Percentiles rank a stretch among this genome's conserved stretches.
Evolutionary conservation across 1,140 invertebrate genomes (phyloP).

Genomic region (Zaprionus vittiger): DNA sequence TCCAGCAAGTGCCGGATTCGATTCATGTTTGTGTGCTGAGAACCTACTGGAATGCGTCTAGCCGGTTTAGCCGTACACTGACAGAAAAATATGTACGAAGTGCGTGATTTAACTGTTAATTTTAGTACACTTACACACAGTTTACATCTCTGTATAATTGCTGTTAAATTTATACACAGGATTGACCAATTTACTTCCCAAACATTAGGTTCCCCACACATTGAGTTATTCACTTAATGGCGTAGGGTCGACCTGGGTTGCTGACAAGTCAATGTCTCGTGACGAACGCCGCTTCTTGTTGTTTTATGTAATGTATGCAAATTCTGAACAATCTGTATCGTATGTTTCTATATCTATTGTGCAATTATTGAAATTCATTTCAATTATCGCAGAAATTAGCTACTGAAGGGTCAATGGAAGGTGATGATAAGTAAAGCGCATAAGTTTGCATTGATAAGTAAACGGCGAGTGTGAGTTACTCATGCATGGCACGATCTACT

Average conservation of each 20-base stretch:
- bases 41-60: neutral
- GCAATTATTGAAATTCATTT: neutral
- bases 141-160: neutral
- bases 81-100: neutral
- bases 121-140: neutral
- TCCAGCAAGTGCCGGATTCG: neutral
- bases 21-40: neutral
- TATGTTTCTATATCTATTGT: neutral
- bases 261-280: neutral
- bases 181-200: neutral
- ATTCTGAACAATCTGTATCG: neutral
- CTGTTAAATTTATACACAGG: neutral
- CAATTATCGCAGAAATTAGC: neutral
- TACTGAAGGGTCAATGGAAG: neutral
- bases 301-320: neutral
- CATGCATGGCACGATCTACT: neutral
- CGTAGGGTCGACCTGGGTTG: neutral
- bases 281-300: neutral
- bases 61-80: neutral
- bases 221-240: neutral
- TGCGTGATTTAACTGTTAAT: neutral
- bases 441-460: constrained; percentile 7
- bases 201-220: neutral
- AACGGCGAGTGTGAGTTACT: neutral
- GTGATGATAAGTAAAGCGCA: neutral